These are phyloP conservation scores for Leucoraja ocellata DNA, from an alignment of 2,797 vertebrate genomes.

Conservation along the genomic window DNA sequence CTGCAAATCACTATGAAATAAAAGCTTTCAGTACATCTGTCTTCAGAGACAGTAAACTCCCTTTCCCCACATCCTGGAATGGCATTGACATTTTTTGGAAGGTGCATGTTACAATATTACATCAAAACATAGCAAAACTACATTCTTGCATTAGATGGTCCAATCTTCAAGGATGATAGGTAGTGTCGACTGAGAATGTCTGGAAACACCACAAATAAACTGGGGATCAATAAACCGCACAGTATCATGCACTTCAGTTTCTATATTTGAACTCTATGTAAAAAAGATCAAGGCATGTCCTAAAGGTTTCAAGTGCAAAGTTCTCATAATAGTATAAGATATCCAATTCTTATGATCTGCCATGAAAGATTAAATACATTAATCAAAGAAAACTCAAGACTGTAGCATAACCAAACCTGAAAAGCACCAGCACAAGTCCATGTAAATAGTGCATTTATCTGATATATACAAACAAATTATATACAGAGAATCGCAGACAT, in stretches of 20 bases:
- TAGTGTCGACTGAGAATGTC: background rate
- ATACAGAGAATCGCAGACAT: slow-evolving; percentile 24
- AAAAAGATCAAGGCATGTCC: background rate
- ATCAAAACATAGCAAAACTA: background rate
- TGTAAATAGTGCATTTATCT: slow-evolving; percentile 11
- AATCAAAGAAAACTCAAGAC: background rate
- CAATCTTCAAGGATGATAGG: background rate
- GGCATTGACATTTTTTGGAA: background rate
- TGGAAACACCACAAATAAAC: background rate
- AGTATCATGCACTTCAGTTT: background rate
- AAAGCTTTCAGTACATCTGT: background rate
- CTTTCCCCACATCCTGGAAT: background rate
- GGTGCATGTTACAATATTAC: background rate
- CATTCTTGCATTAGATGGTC: background rate
- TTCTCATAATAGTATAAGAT: background rate
- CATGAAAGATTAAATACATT: background rate
- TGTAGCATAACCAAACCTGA: slow-evolving; percentile 29
- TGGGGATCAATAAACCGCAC: background rate
- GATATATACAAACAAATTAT: slow-evolving; percentile 13
- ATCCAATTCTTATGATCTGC: background rate
- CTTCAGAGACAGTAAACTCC: background rate
- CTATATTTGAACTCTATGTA: background rate
- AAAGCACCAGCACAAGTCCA: slow-evolving; percentile 9
- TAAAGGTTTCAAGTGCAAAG: slow-evolving; percentile 7
- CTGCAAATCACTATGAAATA: background rate